phyloP scores from a whole-genome alignment of 2,113 vertebrate genomes.

The Calyptomena viridis region DNA sequence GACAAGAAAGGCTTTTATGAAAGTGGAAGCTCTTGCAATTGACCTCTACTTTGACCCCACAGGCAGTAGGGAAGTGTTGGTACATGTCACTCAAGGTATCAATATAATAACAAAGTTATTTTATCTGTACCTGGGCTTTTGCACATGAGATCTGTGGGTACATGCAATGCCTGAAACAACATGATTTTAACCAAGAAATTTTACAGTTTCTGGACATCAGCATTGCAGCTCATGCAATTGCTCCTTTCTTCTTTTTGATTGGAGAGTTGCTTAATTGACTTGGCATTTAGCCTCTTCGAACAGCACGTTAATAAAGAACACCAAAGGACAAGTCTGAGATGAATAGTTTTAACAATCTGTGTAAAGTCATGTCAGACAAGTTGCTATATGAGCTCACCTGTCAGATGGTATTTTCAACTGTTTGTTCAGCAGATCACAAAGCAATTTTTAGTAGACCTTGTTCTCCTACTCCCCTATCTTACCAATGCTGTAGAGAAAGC shows the following conservation, averaged over 20 bases:
- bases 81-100: neutral
- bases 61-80: neutral
- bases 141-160: neutral
- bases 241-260: neutral
- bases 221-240: neutral
- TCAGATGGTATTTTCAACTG: conserved; percentile 79
- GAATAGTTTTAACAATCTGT: neutral
- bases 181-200: neutral
- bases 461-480: conserved; percentile 80
- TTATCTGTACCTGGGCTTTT: neutral
- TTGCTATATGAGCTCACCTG: conserved; percentile 61
- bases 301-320: neutral
- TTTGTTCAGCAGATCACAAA: conserved; percentile 82
- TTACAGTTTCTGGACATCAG: neutral
- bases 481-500: conserved; percentile 82
- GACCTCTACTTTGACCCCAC: neutral
- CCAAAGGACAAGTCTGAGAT: neutral
- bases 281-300: neutral
- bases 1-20: neutral
- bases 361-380: neutral
- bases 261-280: neutral
- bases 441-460: conserved; percentile 80
- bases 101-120: neutral
- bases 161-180: neutral
- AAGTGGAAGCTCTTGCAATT: neutral